Percentiles rank a stretch among this genome's conserved stretches.
Evolutionary conservation across 2,797 vertebrate genomes (phyloP).

Genomic region (Channallabes apus): DNA sequence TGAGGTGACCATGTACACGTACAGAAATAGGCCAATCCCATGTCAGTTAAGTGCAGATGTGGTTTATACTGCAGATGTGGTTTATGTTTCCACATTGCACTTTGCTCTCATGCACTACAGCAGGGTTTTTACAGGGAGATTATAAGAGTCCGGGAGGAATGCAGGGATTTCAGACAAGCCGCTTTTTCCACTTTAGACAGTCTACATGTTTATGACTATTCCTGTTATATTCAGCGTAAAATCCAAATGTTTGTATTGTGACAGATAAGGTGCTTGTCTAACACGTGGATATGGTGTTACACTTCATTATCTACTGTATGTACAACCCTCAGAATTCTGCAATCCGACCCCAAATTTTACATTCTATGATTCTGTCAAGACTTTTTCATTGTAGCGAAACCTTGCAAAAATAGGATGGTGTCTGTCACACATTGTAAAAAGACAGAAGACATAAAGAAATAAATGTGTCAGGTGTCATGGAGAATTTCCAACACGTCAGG

Average conservation of each 20-base stretch:
- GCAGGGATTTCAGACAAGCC: slow-evolving; percentile 33
- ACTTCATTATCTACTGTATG: not conserved
- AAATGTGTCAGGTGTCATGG: not conserved
- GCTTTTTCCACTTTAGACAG: slow-evolving; percentile 32
- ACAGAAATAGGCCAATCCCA: not conserved
- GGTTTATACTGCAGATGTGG: not conserved
- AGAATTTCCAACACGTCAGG: not conserved
- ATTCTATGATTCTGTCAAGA: not conserved
- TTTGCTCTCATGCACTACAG: slow-evolving; percentile 38
- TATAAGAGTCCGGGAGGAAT: slow-evolving; percentile 40
- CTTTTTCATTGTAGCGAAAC: not conserved
- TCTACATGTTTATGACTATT: slow-evolving; percentile 21
- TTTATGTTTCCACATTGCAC: slow-evolving; percentile 24
- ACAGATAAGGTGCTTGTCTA: not conserved
- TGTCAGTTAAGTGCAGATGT: slow-evolving; percentile 5
- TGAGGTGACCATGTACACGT: not conserved
- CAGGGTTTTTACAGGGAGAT: slow-evolving; percentile 32
- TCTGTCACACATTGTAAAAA: not conserved
- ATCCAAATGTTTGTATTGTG: not conserved
- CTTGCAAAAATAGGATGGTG: not conserved
- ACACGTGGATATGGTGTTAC: not conserved
- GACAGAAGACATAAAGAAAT: not conserved
- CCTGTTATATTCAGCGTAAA: not conserved
- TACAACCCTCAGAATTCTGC: not conserved
- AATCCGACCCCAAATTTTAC: no score